A percentile compares a stretch with the other conserved stretches of the same genome.
phyloP scores from a whole-genome alignment of 2,113 vertebrate species.

The Macquaria ambigua region DNA sequence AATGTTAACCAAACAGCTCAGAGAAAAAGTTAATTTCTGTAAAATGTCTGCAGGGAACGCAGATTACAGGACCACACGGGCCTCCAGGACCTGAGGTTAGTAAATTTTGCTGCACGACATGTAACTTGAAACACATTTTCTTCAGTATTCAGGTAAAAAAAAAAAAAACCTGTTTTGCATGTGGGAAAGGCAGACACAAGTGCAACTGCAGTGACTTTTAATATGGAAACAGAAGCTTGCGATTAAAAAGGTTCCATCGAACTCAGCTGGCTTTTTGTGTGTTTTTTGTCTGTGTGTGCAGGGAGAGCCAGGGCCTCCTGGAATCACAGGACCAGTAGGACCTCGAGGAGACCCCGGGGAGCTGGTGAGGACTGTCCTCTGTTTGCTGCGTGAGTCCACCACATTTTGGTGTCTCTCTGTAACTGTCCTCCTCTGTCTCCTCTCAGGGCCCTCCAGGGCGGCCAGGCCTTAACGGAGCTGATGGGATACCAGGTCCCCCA shows the following conservation, averaged over 20 bases:
- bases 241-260: background rate
- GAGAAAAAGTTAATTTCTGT: background rate
- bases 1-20: background rate
- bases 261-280: background rate
- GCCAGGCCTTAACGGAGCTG: conserved; percentile 92
- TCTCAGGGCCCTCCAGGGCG: conserved; percentile 91
- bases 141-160: background rate
- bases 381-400: background rate
- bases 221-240: background rate
- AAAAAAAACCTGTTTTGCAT: background rate
- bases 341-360: conserved; percentile 93
- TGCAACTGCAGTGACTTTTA: background rate
- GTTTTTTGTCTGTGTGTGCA: conserved; percentile 32
- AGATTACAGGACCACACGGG: conserved; percentile 90
- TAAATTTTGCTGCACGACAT: conserved; percentile 14
- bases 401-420: background rate
- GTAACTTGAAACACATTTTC: conserved; percentile 14
- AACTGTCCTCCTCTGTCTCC: conserved; percentile 39
- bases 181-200: background rate
- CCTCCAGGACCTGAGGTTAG: conserved; percentile 91
- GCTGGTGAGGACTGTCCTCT: conserved; percentile 84
- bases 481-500: conserved; percentile 94
- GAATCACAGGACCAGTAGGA: conserved; percentile 90
- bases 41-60: conserved; percentile 87
- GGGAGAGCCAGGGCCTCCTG: conserved; percentile 87